Evolutionary conservation across 2,797 vertebrate genomes (phyloP).

Genomic region (Setipinna tenuifilis): DNA sequence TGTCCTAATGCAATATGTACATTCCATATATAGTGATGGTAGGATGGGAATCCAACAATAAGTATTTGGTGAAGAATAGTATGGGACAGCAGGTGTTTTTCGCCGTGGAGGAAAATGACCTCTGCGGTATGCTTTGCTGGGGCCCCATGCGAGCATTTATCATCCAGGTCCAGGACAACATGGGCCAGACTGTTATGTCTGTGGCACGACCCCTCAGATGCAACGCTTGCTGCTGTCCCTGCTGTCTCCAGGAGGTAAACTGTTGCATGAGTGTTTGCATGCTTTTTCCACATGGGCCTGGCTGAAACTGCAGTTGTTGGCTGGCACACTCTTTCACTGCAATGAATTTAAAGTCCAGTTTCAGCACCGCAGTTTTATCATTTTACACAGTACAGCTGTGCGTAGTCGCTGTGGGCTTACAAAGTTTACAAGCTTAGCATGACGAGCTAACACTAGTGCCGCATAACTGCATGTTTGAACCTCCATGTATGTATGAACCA

Average conservation of each 20-base stretch:
- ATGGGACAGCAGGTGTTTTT: slow-evolving; percentile 80
- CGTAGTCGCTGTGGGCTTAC: neutral
- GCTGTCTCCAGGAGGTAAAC: slow-evolving; percentile 81
- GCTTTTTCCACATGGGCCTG: neutral
- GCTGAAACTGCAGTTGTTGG: too few species aligned
- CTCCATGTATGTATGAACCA: neutral
- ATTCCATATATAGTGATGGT: slow-evolving; percentile 63
- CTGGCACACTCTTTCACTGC: too few species aligned
- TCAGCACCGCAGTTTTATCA: neutral
- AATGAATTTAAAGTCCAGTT: neutral
- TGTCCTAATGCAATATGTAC: neutral
- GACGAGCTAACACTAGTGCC: neutral
- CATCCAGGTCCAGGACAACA: slow-evolving; percentile 76
- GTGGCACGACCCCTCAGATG: slow-evolving; percentile 74
- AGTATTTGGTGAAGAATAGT: slow-evolving; percentile 77
- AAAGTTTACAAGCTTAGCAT: neutral
- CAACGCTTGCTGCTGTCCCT: slow-evolving; percentile 74
- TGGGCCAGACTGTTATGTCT: slow-evolving; percentile 73
- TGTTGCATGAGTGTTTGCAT: neutral
- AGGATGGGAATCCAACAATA: slow-evolving; percentile 80
- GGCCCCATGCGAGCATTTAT: slow-evolving; percentile 75
- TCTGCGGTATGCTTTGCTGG: slow-evolving; percentile 72
- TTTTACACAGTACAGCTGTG: neutral
- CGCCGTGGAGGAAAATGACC: slow-evolving; percentile 78
- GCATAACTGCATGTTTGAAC: neutral